Conservation (phyloP, 1,140 invertebrate species). For the Rhizoglyphus robini region DNA sequence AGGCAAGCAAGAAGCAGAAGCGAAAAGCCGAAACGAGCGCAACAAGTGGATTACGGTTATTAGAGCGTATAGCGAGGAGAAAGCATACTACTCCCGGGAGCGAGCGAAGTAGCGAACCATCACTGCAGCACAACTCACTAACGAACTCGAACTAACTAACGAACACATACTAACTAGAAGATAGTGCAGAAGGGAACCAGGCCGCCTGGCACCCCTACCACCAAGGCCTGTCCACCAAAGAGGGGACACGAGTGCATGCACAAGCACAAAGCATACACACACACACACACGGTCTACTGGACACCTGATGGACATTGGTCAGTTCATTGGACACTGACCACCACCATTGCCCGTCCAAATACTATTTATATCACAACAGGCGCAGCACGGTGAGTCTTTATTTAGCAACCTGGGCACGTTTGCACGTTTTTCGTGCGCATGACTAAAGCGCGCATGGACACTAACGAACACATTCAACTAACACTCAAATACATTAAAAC, state of each 20-base stretch:
- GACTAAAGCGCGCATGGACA: no score
- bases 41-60: slow-evolving; percentile 9
- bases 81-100: not conserved
- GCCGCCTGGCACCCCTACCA: not conserved
- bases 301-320: not conserved
- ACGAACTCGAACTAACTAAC: no score
- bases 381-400: not conserved
- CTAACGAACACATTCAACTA: no score
- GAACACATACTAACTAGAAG: no score
- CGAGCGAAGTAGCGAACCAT: not conserved
- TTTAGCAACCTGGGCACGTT: not conserved
- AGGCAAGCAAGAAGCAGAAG: not conserved
- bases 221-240: not conserved
- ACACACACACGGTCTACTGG: not conserved
- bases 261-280: not conserved
- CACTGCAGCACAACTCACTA: no score
- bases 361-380: not conserved
- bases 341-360: no score
- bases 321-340: no score
- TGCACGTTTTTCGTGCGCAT: not conserved
- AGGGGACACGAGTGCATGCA: not conserved
- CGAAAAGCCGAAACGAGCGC: not conserved
- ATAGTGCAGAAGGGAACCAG: no score
- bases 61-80: slow-evolving; percentile 15
- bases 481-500: no score